Conservation (phyloP, 2,113 vertebrate genomes). For the Calidris pugnax region DNA sequence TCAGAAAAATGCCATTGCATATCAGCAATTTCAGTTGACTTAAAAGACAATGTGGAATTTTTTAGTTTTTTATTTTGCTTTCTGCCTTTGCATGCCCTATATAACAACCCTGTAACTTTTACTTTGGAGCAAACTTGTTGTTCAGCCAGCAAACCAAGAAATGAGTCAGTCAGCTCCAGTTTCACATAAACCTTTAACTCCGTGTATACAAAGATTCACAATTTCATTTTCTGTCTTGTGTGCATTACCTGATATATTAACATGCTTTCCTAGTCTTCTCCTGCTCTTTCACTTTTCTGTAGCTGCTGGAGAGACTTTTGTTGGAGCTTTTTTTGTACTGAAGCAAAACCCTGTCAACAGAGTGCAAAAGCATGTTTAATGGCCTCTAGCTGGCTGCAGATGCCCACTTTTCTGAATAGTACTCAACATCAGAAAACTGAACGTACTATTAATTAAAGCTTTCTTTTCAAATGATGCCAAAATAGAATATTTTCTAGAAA, state of each 20-base stretch:
- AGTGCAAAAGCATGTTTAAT: slow-evolving; percentile 58
- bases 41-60: not conserved
- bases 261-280: slow-evolving; percentile 41
- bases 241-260: slow-evolving; percentile 29
- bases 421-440: slow-evolving; percentile 63
- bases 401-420: slow-evolving; percentile 60
- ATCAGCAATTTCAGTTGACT: not conserved
- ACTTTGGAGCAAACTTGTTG: not conserved
- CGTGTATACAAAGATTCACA: not conserved
- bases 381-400: slow-evolving; percentile 60
- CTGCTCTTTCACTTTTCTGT: slow-evolving; percentile 29
- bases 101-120: not conserved
- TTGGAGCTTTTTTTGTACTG: slow-evolving; percentile 18
- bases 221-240: not conserved
- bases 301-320: slow-evolving; percentile 62
- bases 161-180: not conserved
- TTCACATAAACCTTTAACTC: not conserved
- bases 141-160: slow-evolving; percentile 1
- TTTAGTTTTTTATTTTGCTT: not conserved
- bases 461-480: slow-evolving; percentile 53
- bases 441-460: slow-evolving; percentile 59
- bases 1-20: not conserved
- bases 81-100: not conserved
- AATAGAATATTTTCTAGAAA: slow-evolving; percentile 50
- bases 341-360: slow-evolving; percentile 60